Base-by-base conservation (phyloP, 1,140 invertebrate genomes). In the Melitaea cinxia region DNA sequence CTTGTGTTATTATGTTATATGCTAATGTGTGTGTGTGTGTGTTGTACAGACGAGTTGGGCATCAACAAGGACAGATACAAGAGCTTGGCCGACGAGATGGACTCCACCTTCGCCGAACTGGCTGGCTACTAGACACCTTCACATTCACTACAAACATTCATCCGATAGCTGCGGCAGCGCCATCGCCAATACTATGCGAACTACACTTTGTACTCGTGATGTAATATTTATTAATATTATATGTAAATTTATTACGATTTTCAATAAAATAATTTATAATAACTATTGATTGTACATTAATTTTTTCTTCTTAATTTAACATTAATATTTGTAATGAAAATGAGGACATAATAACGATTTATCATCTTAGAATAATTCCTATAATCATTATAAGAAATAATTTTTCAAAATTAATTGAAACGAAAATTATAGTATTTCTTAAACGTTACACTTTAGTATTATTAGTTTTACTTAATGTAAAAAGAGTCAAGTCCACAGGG, bases 21-120 rank as follows among this genome's bases (percentile, higher is more conserved):
- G 12, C 39, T 69, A 61, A 69, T 61, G 17, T 17, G n/a, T n/a
- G n/a, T 21, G 33, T 33, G n/a, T 24, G 3, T 68, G 55, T 69
- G 26, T 42, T 66, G 23, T 15, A 56, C 94, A 99, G 98, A 99
- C 93, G 98, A 99, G 93, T 94, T 99, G 92, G 97, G 98, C 82
- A 96, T 98, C 94, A 98, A 99, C 94, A 99, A 99, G 94, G 98
- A 99, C 94, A 96, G 97, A 95, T 99, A 98, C 96, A 99, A 99
- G 94, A 95, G 95, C 72, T 92, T 96, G 91, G 95, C 95, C 80
- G 98, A 99, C 92, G 98, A 99, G 92, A 96, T 99, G 96, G 98
- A 99, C 94, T 95, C 96, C 88, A 98, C 98, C 85, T 98, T 98
- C 93, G 97, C 97, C 88, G 98, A 99, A 94, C 94, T 99, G 95